Evolutionary conservation across 2,888 invertebrate species (phyloP).

Genomic region (Epinotia nisella): DNA sequence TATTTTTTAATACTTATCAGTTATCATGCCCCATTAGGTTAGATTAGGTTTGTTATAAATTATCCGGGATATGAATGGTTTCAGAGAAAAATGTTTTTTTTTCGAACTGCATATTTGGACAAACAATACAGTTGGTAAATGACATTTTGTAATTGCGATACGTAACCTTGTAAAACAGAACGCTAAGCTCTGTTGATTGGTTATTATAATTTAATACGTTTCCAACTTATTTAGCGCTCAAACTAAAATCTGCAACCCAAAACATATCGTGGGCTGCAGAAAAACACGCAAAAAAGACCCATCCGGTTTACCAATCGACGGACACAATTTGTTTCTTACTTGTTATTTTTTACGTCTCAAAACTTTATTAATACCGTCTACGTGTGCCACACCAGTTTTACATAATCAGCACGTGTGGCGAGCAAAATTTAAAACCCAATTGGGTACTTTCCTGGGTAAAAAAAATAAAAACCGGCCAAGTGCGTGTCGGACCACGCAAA

Average conservation of each 20-base stretch:
- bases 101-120: no score
- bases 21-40: no score
- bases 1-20: no score
- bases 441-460: no score
- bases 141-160: no score
- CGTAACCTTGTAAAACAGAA: no score
- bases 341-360: conserved; percentile 25
- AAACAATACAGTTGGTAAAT: no score
- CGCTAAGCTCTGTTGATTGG: not conserved
- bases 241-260: conserved; percentile 13
- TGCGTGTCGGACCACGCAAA: no score
- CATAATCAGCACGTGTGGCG: conserved; percentile 29
- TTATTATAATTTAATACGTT: not conserved
- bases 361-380: conserved; percentile 18
- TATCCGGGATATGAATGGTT: no score
- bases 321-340: conserved; percentile 17
- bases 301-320: conserved; percentile 28
- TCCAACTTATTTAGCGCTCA: not conserved
- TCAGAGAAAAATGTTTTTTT: no score
- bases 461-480: no score
- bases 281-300: conserved; percentile 24
- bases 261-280: conserved; percentile 13
- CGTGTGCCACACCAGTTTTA: conserved; percentile 26
- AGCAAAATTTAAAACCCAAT: not conserved
- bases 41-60: no score